Base-by-base conservation (phyloP, 1,140 invertebrate genomes). In the Calosoma granatense region DNA sequence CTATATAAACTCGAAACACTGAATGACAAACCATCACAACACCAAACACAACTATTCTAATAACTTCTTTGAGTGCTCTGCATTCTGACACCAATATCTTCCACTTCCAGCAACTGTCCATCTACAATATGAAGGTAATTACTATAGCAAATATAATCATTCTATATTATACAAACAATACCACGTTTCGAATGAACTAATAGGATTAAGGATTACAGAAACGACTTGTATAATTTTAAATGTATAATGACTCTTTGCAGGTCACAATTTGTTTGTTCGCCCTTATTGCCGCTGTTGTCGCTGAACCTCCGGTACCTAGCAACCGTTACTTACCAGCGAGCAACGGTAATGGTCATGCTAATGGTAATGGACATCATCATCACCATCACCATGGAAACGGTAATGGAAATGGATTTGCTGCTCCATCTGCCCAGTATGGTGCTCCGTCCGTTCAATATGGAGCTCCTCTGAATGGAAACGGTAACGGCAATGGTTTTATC, bases 311-410 rank as follows among this genome's bases (percentile, higher is more conserved):
- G 67, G 67, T 69, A 36, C 76, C 76, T 55, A 72, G 75, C 54
- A 76, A 71, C 57, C 74, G 76, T 59, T 81, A 81, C 63, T 70
- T 80, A 53, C 78, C 78, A 1, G n/a, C n/a, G n/a, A n/a, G 55
- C 17, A 51, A 54, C 21, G 41, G 51, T 47, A 55, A 26, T 20
- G 30, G 14, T 4, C 53, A 21, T 23, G n/a, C n/a, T n/a, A 60
- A 62, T 15, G 68, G 68, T 0, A 63, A 65, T 53, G 69, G 68
- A 15, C 61, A 64, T 52, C 62, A 67, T 20, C 57, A 64, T 53
- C 60, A 61, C 22, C 58, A 58, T 41, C 63, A 66, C 20, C 64
- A 65, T 36, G 58, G 56, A 2, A 60, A 66, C 39, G 59, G 62
- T 22, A 56, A 60, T 30, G 59, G 59, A 36, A 55, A 63, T 53